Percentiles rank a stretch among this genome's conserved stretches.
phyloP scores from a whole-genome alignment of 2,113 vertebrate species.

The Columba livia region DNA sequence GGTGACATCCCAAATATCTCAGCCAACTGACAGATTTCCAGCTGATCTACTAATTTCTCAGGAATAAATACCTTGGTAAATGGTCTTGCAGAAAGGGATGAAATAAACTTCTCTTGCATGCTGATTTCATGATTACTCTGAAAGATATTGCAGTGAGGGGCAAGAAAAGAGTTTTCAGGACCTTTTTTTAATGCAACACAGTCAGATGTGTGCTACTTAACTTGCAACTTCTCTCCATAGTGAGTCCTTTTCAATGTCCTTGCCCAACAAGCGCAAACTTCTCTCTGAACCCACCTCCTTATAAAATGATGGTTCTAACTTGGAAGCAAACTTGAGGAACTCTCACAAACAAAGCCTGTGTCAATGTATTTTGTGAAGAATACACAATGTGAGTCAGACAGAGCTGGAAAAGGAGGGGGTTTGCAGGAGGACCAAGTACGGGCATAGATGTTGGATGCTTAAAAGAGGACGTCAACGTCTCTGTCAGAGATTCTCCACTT shows the following conservation, averaged over 20 bases:
- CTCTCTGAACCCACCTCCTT: background rate
- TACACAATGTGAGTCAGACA: conserved; percentile 10
- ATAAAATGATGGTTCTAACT: background rate
- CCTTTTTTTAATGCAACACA: background rate
- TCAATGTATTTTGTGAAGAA: background rate
- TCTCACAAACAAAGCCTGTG: conserved; percentile 7
- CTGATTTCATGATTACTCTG: background rate
- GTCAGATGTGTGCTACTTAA: background rate
- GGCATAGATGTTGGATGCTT: conserved; percentile 17
- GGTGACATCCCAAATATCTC: background rate
- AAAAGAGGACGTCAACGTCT: conserved; percentile 24
- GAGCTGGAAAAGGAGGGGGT: background rate
- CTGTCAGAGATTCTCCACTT: conserved; percentile 52
- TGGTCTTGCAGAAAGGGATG: background rate
- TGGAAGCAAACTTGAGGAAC: conserved; percentile 13
- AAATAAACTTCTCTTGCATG: background rate
- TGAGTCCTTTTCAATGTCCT: background rate
- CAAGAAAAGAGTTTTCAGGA: background rate
- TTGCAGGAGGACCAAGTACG: background rate
- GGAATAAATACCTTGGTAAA: background rate
- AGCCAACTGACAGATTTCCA: background rate
- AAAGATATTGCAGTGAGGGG: background rate
- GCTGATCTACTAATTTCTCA: background rate
- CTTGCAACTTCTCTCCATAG: background rate
- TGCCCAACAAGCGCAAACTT: background rate